Evolutionary conservation across 2,888 invertebrate species (phyloP).

Genomic region (Acrocera orbiculus): DNA sequence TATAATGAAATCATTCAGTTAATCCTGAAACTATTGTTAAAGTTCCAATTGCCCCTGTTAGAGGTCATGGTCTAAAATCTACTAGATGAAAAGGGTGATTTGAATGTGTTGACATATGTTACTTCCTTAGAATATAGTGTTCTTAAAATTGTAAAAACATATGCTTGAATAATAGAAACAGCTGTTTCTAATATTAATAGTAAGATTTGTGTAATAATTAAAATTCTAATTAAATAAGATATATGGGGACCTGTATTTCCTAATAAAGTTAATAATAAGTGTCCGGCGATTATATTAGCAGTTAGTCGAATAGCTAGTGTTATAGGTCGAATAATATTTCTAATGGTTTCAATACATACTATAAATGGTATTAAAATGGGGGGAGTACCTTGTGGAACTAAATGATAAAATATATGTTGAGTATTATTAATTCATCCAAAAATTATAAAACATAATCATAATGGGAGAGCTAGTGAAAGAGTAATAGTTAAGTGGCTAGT

Average conservation of each 20-base stretch:
- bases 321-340: constrained; percentile 50
- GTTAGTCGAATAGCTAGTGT: constrained; percentile 52
- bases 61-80: constrained; percentile 45
- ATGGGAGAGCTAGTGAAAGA: constrained; percentile 38
- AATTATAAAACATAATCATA: constrained; percentile 48
- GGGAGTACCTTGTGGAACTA: constrained; percentile 52
- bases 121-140: constrained; percentile 51
- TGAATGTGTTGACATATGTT: constrained; percentile 34
- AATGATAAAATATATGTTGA: constrained; percentile 45
- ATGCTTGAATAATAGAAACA: constrained; percentile 40
- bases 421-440: constrained; percentile 45
- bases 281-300: constrained; percentile 63
- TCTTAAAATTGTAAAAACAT: constrained; percentile 43
- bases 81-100: constrained; percentile 49
- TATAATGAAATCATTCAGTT: constrained; percentile 44
- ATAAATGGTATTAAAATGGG: constrained; percentile 47
- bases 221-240: constrained; percentile 16
- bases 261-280: constrained; percentile 45
- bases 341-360: constrained; percentile 57
- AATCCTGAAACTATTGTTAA: constrained; percentile 39
- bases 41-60: constrained; percentile 40
- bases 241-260: constrained; percentile 30
- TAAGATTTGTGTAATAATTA: constrained; percentile 29
- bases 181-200: constrained; percentile 35
- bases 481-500: constrained; percentile 46